phyloP scores from a whole-genome alignment of 2,888 invertebrate species.

The Lasiommata megera region DNA sequence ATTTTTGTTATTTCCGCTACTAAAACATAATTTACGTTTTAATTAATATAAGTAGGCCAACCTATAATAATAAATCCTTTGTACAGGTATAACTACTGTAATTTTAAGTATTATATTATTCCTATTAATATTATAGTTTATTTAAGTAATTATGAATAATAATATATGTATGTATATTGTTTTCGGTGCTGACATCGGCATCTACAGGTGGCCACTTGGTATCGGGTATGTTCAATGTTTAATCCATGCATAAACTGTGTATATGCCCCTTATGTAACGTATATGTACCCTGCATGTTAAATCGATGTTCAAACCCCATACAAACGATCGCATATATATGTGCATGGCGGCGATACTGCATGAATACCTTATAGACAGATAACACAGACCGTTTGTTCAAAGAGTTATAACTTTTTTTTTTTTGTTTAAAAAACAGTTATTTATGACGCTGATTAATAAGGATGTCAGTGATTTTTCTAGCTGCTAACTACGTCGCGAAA shows the following conservation, averaged over 20 bases:
- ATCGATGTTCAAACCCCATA: constrained; percentile 37
- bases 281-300: constrained; percentile 47
- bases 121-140: background rate
- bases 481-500: too few species aligned
- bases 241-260: constrained; percentile 40
- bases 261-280: constrained; percentile 28
- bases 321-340: constrained; percentile 22
- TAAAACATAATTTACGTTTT: background rate
- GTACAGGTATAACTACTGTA: background rate
- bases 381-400: background rate
- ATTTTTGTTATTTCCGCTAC: background rate
- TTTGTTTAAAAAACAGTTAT: too few species aligned
- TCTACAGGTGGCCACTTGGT: constrained; percentile 94
- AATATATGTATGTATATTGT: constrained; percentile 70
- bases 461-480: too few species aligned
- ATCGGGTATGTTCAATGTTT: constrained; percentile 88
- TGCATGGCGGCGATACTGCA: constrained; percentile 46
- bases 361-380: constrained; percentile 15
- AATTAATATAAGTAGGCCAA: background rate
- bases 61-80: background rate
- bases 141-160: constrained; percentile 32
- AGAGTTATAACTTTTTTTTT: background rate
- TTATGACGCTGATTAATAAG: too few species aligned
- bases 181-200: constrained; percentile 75
- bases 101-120: background rate